Evolutionary conservation across 1,140 invertebrate species (phyloP), one percentile per base, ranked within the genome.

Genomic region (Drosophila sp.): DNA sequence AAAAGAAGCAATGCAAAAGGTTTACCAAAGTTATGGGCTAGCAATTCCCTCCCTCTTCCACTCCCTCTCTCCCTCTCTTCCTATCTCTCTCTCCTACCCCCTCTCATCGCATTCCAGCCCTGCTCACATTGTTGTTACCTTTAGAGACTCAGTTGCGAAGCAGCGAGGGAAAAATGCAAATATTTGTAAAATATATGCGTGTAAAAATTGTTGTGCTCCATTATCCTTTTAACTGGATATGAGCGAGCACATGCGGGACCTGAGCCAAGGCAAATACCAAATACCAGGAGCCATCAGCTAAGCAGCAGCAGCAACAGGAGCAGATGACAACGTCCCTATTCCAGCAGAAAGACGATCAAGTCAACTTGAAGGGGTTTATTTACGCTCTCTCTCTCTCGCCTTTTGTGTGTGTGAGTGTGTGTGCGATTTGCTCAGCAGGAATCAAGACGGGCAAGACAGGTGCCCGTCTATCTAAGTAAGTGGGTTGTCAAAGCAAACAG

Each of bases 121-220:
- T 8, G 6, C 50, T 14, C 25, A 53, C 48, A 13, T 63, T 48
- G 61, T 25, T 46, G 66, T 70, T 56, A n/a, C 53, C 53, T 56
- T 25, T 18, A 13, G 34, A 27, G 45, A 78, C 64, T 80, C 65
- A 74, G 77, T 86, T 86, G 77, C 71, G 81, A 86, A 62, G 61
- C 79, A 72, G 78, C 58, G 34, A 63, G 76, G 78, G 45, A 89
- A 87, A 84, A 89, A 87, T 89, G 83, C 83, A 87, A 87, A 87
- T 87, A 87, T 89, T 87, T 87, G 84, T 83, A 89, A 87, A 89
- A 87, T 87, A 89, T 87, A 87, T 87, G 83, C 83, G 83, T 89
- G 83, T 80, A 87, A 87, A 89, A 87, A 87, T 87, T 87, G 82
- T 87, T 87, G 83, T 87, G 83, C 83, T 89, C 84, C 83, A 89